A percentile compares a stretch with the other conserved stretches of the same genome.
phyloP scores from a whole-genome alignment of 2,113 vertebrate genomes.

The Sminthopsis crassicaudata region DNA sequence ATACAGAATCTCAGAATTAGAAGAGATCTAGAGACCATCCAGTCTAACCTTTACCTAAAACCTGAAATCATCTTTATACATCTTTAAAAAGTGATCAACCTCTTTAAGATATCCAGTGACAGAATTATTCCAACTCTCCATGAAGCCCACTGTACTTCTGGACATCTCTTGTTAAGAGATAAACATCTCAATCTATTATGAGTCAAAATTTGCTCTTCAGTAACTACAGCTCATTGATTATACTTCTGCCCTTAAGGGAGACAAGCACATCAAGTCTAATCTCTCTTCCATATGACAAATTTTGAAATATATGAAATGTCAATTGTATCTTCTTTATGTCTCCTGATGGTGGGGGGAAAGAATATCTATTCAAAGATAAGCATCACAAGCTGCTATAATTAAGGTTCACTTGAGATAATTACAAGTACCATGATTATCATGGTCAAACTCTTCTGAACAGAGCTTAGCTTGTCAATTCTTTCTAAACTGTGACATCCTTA shows the following conservation, averaged over 20 bases:
- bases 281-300: not conserved
- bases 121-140: not conserved
- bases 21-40: not conserved
- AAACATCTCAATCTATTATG: not conserved
- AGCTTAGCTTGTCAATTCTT: too few relatives aligned
- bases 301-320: not conserved
- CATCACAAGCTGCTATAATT: too few relatives aligned
- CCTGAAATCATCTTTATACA: not conserved
- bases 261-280: not conserved
- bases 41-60: not conserved
- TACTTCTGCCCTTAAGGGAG: not conserved
- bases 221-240: not conserved
- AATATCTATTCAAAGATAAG: too few relatives aligned
- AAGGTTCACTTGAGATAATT: too few relatives aligned
- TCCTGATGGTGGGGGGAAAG: too few relatives aligned
- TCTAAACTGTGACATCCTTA: not conserved
- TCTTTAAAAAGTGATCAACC: not conserved
- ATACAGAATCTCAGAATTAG: not conserved
- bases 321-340: not conserved
- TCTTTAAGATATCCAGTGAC: not conserved
- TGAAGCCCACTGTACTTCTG: not conserved
- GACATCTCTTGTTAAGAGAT: not conserved
- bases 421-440: too few relatives aligned
- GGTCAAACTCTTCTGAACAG: too few relatives aligned
- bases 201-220: not conserved